Evolutionary conservation across 2,888 invertebrate genomes (phyloP).

Genomic region (Leucophora obtusa): DNA sequence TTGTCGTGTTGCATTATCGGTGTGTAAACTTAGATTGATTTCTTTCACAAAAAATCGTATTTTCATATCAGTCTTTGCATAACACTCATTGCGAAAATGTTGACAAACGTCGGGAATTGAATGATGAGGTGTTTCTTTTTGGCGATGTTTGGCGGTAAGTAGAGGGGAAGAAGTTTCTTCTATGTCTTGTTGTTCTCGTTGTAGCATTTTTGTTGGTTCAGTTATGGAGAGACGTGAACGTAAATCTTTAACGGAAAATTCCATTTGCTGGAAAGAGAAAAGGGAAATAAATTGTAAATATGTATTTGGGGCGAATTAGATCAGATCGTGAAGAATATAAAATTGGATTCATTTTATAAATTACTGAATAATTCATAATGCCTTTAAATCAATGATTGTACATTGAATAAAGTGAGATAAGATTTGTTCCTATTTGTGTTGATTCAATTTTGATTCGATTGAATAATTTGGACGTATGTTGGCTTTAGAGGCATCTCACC

Average conservation of each 20-base stretch:
- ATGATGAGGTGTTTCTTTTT: slow-evolving; percentile 38
- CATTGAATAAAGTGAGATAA: too few species aligned
- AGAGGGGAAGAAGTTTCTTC: slow-evolving; percentile 15
- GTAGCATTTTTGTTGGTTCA: neutral
- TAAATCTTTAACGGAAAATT: slow-evolving; percentile 78
- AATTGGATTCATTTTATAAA: too few species aligned
- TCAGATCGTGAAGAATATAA: too few species aligned
- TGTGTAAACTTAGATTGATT: slow-evolving; percentile 74
- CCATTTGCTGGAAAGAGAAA: slow-evolving; percentile 71
- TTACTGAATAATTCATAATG: too few species aligned
- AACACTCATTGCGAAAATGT: slow-evolving; percentile 70
- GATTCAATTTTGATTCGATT: too few species aligned
- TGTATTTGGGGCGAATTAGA: too few species aligned
- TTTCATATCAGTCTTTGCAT: slow-evolving; percentile 60
- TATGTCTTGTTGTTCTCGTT: neutral
- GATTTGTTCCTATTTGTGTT: too few species aligned
- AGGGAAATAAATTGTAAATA: neutral
- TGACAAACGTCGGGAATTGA: slow-evolving; percentile 66
- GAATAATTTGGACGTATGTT: too few species aligned
- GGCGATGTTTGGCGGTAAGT: slow-evolving; percentile 19
- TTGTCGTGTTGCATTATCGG: slow-evolving; percentile 70
- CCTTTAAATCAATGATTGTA: too few species aligned
- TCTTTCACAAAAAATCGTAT: slow-evolving; percentile 73
- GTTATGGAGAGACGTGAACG: slow-evolving; percentile 73
- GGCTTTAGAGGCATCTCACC: too few species aligned